Base-by-base conservation (phyloP, 2,888 invertebrate species). In the Hartigia nigra region DNA sequence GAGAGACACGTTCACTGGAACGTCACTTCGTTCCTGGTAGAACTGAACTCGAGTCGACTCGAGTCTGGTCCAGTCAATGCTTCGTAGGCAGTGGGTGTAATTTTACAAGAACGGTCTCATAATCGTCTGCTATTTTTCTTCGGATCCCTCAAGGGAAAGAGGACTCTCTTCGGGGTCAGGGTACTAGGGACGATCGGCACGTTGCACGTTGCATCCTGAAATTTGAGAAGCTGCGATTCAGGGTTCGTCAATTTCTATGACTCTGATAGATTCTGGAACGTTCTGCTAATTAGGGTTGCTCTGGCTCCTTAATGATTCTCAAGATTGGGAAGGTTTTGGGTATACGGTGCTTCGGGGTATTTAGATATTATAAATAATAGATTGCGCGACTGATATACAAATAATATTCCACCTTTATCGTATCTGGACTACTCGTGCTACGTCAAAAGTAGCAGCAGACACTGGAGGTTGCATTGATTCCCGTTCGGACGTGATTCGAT, bases 401-500 rank as follows among this genome's bases (percentile, higher is more conserved):
- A 55, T 55, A 5, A 55, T 55, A 55, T 23, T 55, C 39, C 39
- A 23, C 9, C 39, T 55, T 55, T 55, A 23, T 23, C 23, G 23
- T 55, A 55, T 55, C 39, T 55, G 23, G 39, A 55, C 39, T 55
- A 55, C 39, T 55, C 39, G 39, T 55, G 23, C 39, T 55, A 55
- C 39, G 39, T 55, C 39, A 9, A 55, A 55, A 55, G 39, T 55
- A 55, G 39, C 39, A 55, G 39, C 70, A 69, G 79, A 84, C 74
- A 35, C 80, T 74, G 76, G 79, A 82, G 81, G 79, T 37, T 77
- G 69, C 75, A 77, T 80, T 75, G 81, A 85, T 84, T 85, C 79
- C 81, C 79, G 81, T 76, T 39, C 79, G 81, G 77, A 39, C 78
- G 76, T 83, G 77, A 83, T 83, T 74, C 82, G 81, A 84, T 81